Evolutionary conservation across 2,888 invertebrate genomes (phyloP).

Genomic region (Cecidostiba fungosa): DNA sequence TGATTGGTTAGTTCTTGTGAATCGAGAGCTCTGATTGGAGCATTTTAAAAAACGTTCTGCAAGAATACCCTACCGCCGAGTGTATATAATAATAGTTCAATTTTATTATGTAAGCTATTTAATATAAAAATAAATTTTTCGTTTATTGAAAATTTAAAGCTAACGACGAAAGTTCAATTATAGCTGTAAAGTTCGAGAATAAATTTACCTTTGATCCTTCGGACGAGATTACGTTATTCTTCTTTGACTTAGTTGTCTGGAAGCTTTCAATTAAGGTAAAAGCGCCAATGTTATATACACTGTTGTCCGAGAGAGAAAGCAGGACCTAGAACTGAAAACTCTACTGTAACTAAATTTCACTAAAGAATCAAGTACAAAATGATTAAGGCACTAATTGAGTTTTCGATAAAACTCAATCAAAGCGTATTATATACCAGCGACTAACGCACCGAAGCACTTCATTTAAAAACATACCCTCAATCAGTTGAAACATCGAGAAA

Average conservation of each 20-base stretch:
- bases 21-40: too few species aligned
- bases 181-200: not conserved
- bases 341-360: not conserved
- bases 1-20: too few species aligned
- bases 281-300: not conserved
- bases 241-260: not conserved
- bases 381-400: not conserved
- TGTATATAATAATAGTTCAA: too few species aligned
- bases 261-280: not conserved
- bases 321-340: not conserved
- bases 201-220: conserved; percentile 6
- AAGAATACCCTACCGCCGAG: too few species aligned
- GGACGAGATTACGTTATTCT: not conserved
- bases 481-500: too few species aligned
- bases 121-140: not conserved
- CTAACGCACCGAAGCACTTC: too few species aligned
- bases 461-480: not conserved
- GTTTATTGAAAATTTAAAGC: too few species aligned
- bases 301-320: not conserved
- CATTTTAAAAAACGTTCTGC: too few species aligned
- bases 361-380: not conserved
- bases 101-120: too few species aligned
- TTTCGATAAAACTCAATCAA: not conserved
- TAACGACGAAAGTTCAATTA: not conserved
- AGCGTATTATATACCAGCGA: too few species aligned